Conservation (phyloP, 2,888 invertebrate species). For the Chironomus tentans region DNA sequence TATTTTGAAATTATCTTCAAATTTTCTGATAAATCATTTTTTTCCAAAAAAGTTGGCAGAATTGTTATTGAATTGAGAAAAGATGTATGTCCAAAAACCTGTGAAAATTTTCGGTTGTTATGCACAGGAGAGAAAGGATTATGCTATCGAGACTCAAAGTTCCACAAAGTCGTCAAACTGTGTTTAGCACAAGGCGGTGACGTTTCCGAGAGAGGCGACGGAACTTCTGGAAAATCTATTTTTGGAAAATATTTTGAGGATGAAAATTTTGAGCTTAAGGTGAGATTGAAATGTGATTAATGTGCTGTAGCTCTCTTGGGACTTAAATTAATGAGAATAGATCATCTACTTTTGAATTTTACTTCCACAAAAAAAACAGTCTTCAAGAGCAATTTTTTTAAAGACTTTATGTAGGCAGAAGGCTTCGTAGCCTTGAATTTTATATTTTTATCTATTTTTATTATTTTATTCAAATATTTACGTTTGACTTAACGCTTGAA, state of each 20-base stretch:
- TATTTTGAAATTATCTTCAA: neutral
- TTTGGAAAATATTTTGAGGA: slow-evolving; percentile 85
- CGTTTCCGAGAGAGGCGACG: slow-evolving; percentile 61
- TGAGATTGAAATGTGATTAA: no score
- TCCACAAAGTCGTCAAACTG: slow-evolving; percentile 76
- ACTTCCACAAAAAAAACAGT: no score
- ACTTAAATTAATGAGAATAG: no score
- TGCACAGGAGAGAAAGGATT: slow-evolving; percentile 89
- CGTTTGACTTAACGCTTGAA: no score
- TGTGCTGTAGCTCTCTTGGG: no score
- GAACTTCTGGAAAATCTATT: slow-evolving; percentile 87
- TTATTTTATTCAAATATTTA: no score
- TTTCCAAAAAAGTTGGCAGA: slow-evolving; percentile 55
- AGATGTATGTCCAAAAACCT: slow-evolving; percentile 75
- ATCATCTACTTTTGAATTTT: no score
- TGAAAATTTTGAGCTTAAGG: slow-evolving; percentile 68
- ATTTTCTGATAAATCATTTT: neutral
- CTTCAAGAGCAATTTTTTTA: neutral
- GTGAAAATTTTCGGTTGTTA: slow-evolving; percentile 82
- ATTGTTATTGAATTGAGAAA: slow-evolving; percentile 78
- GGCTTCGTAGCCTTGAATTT: no score
- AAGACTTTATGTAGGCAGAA: neutral
- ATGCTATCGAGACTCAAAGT: slow-evolving; percentile 72
- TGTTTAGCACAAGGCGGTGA: slow-evolving; percentile 88
- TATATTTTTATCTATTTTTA: slow-evolving; percentile 19